These are phyloP conservation scores for Brachycybe producta DNA, from an alignment of 2,888 invertebrate species.

Conservation along the genomic window DNA sequence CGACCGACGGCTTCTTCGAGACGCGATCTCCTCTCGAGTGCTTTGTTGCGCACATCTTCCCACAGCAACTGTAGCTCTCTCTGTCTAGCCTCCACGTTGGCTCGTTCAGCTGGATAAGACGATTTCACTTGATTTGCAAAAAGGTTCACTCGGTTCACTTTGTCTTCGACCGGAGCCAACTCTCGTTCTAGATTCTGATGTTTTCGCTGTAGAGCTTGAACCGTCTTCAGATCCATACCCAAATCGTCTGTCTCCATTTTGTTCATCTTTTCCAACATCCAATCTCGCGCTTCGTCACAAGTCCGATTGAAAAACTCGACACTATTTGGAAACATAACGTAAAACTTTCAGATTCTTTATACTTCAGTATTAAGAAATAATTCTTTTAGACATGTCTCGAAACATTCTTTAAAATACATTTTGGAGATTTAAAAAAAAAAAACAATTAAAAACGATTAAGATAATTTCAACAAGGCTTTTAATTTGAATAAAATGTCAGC, in stretches of 20 bases:
- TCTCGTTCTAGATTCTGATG: slow-evolving; percentile 88
- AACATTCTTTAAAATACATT: too few relatives aligned
- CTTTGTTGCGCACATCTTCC: slow-evolving; percentile 71
- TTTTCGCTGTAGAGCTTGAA: slow-evolving; percentile 75
- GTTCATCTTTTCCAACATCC: slow-evolving; percentile 93
- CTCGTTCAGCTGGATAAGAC: slow-evolving; percentile 79
- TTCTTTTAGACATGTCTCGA: background rate
- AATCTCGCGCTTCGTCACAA: slow-evolving; percentile 90
- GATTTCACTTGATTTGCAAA: slow-evolving; percentile 72
- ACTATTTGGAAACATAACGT: slow-evolving; percentile 37
- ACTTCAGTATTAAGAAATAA: slow-evolving; percentile 7
- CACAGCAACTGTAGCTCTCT: slow-evolving; percentile 75
- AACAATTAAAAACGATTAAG: too few relatives aligned
- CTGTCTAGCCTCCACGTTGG: slow-evolving; percentile 71
- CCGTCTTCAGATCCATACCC: slow-evolving; percentile 78
- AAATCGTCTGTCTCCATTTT: slow-evolving; percentile 54
- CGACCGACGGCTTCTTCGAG: slow-evolving; percentile 90
- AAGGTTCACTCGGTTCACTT: slow-evolving; percentile 68
- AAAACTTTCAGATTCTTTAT: background rate
- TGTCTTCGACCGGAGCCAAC: slow-evolving; percentile 84
- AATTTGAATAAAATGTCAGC: too few relatives aligned
- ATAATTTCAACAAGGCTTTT: too few relatives aligned
- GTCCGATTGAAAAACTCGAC: slow-evolving; percentile 91
- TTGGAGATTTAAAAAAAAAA: too few relatives aligned
- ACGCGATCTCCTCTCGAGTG: slow-evolving; percentile 63